A percentile compares a stretch with the other conserved stretches of the same genome.
These are phyloP conservation scores for Dryadula phaetusa DNA, from an alignment of 2,888 invertebrate genomes.

Conservation along the genomic window DNA sequence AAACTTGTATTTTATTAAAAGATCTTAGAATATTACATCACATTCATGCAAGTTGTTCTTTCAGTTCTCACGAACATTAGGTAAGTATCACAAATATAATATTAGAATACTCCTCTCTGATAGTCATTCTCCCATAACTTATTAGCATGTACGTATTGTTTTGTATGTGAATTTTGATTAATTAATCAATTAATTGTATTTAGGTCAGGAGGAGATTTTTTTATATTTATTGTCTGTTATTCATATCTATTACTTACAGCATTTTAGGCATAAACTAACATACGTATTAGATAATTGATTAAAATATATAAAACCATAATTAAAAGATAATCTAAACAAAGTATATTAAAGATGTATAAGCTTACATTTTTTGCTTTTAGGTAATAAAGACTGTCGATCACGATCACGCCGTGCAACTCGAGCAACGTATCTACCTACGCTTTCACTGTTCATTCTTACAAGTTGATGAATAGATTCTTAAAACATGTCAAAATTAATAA, in stretches of 20 bases:
- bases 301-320: background rate
- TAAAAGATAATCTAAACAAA: background rate
- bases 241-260: background rate
- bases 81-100: constrained; percentile 1
- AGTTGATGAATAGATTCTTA: constrained; percentile 13
- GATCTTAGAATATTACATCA: background rate
- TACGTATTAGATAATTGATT: background rate
- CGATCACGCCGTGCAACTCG: constrained; percentile 4
- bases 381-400: constrained; percentile 25
- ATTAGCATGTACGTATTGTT: background rate
- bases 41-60: background rate
- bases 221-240: no score
- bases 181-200: background rate
- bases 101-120: constrained; percentile 8
- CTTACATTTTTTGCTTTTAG: constrained; percentile 13
- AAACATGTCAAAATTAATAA: constrained; percentile 31
- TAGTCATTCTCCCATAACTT: constrained; percentile 16
- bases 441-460: constrained; percentile 27
- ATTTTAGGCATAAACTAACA: background rate
- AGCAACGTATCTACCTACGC: constrained; percentile 21
- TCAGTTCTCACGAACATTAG: constrained; percentile 19
- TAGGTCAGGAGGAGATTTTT: constrained; percentile 7
- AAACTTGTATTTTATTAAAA: background rate
- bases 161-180: constrained; percentile 15
- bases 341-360: background rate